Conservation (phyloP, 2,888 invertebrate species). For the Hymenopus coronatus region DNA sequence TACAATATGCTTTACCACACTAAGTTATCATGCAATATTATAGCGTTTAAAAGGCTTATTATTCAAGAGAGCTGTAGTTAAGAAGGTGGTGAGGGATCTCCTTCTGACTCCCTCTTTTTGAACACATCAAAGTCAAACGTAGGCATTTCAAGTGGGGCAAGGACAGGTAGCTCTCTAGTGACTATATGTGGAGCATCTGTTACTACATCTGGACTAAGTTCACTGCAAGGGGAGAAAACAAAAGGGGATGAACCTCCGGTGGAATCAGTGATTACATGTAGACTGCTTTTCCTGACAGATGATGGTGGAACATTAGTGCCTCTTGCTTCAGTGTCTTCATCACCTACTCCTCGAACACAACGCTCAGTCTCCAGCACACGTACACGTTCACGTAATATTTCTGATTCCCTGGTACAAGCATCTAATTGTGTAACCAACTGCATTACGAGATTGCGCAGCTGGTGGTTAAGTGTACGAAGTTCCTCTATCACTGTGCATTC, state of each 20-base stretch:
- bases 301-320: constrained; percentile 38
- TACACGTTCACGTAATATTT: constrained; percentile 57
- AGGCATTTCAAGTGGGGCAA: constrained; percentile 63
- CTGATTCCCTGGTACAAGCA: constrained; percentile 62
- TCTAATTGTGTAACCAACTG: constrained; percentile 63
- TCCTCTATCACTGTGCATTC: constrained; percentile 65
- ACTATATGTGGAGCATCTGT: constrained; percentile 18
- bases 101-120: not conserved
- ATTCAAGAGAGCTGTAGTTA: not conserved
- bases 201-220: constrained; percentile 36
- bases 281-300: constrained; percentile 36
- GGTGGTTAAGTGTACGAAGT: constrained; percentile 61
- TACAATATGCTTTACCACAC: not conserved
- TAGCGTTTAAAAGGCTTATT: not conserved
- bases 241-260: constrained; percentile 39
- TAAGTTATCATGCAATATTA: not conserved
- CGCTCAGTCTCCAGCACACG: constrained; percentile 55
- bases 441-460: constrained; percentile 57
- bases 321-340: constrained; percentile 11
- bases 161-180: constrained; percentile 46
- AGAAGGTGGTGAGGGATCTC: not conserved
- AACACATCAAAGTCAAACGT: constrained; percentile 53
- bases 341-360: constrained; percentile 22
- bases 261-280: constrained; percentile 34
- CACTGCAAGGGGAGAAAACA: constrained; percentile 42